Percentiles rank a stretch among this genome's conserved stretches.
phyloP scores from a whole-genome alignment of 2,797 vertebrate species.

The Masticophis lateralis region DNA sequence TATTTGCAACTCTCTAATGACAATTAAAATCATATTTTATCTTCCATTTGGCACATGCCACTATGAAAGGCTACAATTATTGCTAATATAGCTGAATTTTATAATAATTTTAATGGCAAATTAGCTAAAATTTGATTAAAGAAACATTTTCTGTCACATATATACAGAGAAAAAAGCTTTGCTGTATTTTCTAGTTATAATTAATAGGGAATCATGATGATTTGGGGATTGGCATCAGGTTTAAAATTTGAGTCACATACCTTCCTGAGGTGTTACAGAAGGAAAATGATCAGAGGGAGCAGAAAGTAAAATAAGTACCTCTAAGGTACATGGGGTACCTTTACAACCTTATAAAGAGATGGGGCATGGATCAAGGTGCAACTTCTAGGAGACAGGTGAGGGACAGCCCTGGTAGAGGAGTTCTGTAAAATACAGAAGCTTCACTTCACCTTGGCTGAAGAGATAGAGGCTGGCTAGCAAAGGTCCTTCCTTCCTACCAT shows the following conservation, averaged over 20 bases:
- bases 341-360: not conserved
- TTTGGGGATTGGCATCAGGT: not conserved
- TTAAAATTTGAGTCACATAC: not conserved
- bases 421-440: not conserved
- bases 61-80: not conserved
- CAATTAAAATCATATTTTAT: not conserved
- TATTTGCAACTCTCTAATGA: not conserved
- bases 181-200: not conserved
- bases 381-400: not conserved
- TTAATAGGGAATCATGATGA: not conserved
- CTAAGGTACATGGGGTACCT: not conserved
- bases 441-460: not conserved
- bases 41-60: not conserved
- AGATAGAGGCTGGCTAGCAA: not conserved
- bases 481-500: not conserved
- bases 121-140: not conserved
- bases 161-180: not conserved
- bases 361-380: not conserved
- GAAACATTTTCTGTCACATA: not conserved
- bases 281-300: not conserved
- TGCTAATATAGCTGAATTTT: not conserved
- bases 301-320: not conserved
- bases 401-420: not conserved
- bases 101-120: not conserved
- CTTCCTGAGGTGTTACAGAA: not conserved